These are phyloP conservation scores for Siniperca scherzeri DNA, from an alignment of 2,797 vertebrate genomes.

Conservation along the genomic window DNA sequence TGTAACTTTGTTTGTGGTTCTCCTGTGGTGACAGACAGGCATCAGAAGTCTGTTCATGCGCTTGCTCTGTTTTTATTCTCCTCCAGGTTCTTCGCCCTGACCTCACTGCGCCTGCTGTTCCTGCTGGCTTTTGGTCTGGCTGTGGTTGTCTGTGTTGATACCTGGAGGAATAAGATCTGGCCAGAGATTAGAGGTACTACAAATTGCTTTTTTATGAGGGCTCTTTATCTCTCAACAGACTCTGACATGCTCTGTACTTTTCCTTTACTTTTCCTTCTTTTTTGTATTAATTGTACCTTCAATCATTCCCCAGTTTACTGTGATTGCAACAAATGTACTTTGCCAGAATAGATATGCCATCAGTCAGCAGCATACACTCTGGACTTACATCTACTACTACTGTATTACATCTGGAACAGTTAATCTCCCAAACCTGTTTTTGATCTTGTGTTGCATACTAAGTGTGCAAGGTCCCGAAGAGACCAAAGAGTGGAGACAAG, in stretches of 20 bases:
- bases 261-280: not conserved
- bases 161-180: conserved; percentile 96
- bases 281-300: not conserved
- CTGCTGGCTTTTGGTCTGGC: conserved; percentile 89
- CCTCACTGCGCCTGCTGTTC: conserved; percentile 92
- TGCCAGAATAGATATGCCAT: conserved; percentile 18
- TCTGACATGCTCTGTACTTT: not conserved
- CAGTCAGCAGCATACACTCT: conserved; percentile 4
- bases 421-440: conserved; percentile 15
- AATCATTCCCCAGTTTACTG: conserved; percentile 1
- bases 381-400: no score
- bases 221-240: conserved; percentile 27
- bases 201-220: conserved; percentile 5
- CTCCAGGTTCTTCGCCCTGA: conserved; percentile 94
- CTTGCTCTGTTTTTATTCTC: conserved; percentile 27
- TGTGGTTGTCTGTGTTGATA: conserved; percentile 89
- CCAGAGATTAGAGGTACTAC: conserved; percentile 90
- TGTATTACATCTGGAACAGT: conserved; percentile 20
- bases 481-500: not conserved
- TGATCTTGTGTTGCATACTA: conserved; percentile 5
- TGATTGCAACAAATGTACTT: conserved; percentile 9
- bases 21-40: not conserved
- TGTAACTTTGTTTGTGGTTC: not conserved
- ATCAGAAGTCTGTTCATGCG: conserved; percentile 32
- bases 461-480: not conserved